Evolutionary conservation across 2,113 vertebrate species (phyloP).

Genomic region (Cyphomyrus plagiostoma): DNA sequence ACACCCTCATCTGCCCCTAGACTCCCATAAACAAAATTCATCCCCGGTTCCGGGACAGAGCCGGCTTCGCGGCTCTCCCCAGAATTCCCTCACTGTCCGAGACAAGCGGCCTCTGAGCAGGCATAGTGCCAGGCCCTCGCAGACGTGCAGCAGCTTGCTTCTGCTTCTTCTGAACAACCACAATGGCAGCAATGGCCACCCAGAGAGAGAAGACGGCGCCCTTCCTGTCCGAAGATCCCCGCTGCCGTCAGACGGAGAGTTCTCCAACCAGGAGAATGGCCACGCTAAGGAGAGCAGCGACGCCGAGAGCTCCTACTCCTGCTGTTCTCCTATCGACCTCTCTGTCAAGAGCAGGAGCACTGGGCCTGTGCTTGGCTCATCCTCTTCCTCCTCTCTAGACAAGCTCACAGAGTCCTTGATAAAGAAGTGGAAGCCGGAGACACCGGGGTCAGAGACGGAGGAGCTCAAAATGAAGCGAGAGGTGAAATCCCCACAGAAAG

Average conservation of each 20-base stretch:
- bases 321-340: conserved; percentile 90
- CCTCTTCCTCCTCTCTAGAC: conserved; percentile 71
- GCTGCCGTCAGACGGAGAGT: conserved; percentile 79
- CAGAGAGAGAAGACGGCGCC: conserved; percentile 63
- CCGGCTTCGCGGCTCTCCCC: conserved; percentile 50
- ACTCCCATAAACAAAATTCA: conserved; percentile 60
- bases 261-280: conserved; percentile 82
- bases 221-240: conserved; percentile 77
- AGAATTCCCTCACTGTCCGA: conserved; percentile 51
- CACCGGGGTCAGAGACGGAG: conserved; percentile 63
- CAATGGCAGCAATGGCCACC: conserved; percentile 73
- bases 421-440: conserved; percentile 87
- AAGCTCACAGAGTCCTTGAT: conserved; percentile 87
- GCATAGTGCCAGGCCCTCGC: conserved; percentile 68
- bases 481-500: conserved; percentile 80
- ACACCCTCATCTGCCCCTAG: conserved; percentile 57
- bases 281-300: conserved; percentile 91
- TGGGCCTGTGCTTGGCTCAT: conserved; percentile 56
- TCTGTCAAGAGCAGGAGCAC: conserved; percentile 75
- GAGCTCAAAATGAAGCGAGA: conserved; percentile 72
- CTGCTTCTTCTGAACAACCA: conserved; percentile 93
- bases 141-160: conserved; percentile 86
- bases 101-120: conserved; percentile 78
- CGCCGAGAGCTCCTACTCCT: conserved; percentile 87
- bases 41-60: conserved; percentile 61